Conservation (phyloP, 2,113 vertebrate species). For the Sturnus vulgaris region DNA sequence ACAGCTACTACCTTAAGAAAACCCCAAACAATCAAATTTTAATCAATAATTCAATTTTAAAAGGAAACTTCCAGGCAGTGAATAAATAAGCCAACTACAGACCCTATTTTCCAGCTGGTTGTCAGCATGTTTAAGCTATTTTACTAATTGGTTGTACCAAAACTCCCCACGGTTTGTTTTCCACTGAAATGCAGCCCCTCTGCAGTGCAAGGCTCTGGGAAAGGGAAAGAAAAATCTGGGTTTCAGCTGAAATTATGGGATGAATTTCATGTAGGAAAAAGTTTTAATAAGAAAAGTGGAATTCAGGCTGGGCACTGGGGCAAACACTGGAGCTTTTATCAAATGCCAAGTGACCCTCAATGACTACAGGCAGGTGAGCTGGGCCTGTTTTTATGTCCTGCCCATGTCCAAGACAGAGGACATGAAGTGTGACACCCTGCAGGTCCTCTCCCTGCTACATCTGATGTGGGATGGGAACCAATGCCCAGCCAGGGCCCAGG, state of each 20-base stretch:
- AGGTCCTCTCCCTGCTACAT: not conserved
- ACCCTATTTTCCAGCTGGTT: not conserved
- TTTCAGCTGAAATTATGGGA: not conserved
- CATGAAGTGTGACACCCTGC: accelerated
- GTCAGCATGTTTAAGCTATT: not conserved
- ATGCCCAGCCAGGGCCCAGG: not conserved
- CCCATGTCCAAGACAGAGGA: not conserved
- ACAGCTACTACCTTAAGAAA: not conserved
- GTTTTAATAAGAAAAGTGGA: not conserved
- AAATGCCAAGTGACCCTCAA: not conserved
- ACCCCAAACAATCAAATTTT: not conserved
- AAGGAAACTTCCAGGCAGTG: not conserved
- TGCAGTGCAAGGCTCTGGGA: not conserved
- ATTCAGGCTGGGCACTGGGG: not conserved
- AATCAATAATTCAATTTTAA: not conserved
- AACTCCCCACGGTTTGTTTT: accelerated
- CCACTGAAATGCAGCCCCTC: not conserved
- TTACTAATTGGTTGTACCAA: not conserved
- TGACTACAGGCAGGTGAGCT: not conserved
- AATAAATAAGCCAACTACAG: not conserved
- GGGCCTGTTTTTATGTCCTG: not conserved
- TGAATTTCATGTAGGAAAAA: not conserved
- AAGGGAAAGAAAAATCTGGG: not conserved
- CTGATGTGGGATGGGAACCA: not conserved
- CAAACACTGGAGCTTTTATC: not conserved